phyloP scores from a whole-genome alignment of 2,888 invertebrate species.

The Leucophenga maculata region DNA sequence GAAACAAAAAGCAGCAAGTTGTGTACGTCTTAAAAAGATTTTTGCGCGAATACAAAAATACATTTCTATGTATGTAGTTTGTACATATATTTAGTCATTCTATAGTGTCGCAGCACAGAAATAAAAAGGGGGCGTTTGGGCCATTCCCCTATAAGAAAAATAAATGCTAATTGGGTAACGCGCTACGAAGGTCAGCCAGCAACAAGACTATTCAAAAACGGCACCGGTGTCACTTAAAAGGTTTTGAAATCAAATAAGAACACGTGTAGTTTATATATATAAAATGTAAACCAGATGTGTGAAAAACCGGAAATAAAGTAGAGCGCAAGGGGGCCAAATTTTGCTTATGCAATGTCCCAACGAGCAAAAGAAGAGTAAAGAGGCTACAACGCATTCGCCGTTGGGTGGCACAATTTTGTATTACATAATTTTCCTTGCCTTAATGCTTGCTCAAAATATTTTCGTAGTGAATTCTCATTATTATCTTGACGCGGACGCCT shows the following conservation, averaged over 20 bases:
- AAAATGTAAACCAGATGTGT: no score
- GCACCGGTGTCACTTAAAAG: conserved; percentile 52
- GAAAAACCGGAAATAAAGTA: conserved; percentile 6
- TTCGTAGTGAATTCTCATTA: no score
- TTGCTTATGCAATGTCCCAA: conserved; percentile 29
- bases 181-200: not conserved
- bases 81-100: not conserved
- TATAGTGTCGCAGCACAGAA: not conserved
- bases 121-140: conserved; percentile 1
- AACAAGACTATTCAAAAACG: not conserved
- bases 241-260: conserved; percentile 53
- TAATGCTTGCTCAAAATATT: no score
- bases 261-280: conserved; percentile 49
- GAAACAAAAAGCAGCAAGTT: conserved; percentile 25
- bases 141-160: not conserved
- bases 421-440: conserved; percentile 43
- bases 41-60: conserved; percentile 27
- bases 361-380: conserved; percentile 44
- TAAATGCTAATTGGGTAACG: not conserved
- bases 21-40: not conserved
- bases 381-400: conserved; percentile 21
- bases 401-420: conserved; percentile 4
- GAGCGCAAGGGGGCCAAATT: conserved; percentile 24
- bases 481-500: no score
- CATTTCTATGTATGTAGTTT: conserved; percentile 26